Evolutionary conservation across 1,140 invertebrate genomes (phyloP).

Genomic region (Calosoma granatense): DNA sequence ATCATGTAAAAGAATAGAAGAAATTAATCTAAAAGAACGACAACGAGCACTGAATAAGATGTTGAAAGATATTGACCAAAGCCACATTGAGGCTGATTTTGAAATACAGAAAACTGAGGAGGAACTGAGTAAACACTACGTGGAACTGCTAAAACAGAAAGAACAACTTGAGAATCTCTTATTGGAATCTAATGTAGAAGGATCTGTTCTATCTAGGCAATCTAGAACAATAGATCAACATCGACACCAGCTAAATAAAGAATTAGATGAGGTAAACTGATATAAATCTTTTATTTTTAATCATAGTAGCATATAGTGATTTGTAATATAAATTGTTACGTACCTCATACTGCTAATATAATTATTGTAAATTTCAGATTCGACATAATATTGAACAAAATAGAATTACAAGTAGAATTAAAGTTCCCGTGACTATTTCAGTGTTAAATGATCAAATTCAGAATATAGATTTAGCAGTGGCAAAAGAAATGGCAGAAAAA

Average conservation of each 20-base stretch:
- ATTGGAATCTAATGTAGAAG: constrained; percentile 1
- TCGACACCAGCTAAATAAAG: constrained; percentile 16
- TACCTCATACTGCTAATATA: no score
- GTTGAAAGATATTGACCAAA: constrained; percentile 11
- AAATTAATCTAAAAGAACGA: constrained; percentile 13
- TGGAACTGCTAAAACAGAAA: constrained; percentile 21
- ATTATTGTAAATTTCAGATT: constrained; percentile 12
- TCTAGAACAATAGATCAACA: constrained; percentile 16
- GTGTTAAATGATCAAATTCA: constrained; percentile 25
- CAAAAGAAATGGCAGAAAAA: constrained; percentile 17
- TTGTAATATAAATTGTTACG: no score
- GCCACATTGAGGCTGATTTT: constrained; percentile 12
- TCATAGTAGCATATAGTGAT: constrained; percentile 13
- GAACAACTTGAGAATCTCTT: constrained; percentile 19
- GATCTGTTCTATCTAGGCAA: constrained; percentile 10
- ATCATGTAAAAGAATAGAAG: constrained; percentile 11
- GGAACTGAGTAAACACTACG: constrained; percentile 18
- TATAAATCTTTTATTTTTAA: constrained; percentile 12
- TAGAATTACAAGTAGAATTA: constrained; percentile 14
- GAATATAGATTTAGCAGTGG: constrained; percentile 22
- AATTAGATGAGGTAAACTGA: constrained; percentile 17
- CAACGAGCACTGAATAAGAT: constrained; percentile 11
- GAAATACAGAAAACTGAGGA: constrained; percentile 16
- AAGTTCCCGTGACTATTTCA: constrained; percentile 21
- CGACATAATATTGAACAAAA: constrained; percentile 19